Conservation (phyloP, 2,888 invertebrate species). For the Drosophila lutescens region DNA sequence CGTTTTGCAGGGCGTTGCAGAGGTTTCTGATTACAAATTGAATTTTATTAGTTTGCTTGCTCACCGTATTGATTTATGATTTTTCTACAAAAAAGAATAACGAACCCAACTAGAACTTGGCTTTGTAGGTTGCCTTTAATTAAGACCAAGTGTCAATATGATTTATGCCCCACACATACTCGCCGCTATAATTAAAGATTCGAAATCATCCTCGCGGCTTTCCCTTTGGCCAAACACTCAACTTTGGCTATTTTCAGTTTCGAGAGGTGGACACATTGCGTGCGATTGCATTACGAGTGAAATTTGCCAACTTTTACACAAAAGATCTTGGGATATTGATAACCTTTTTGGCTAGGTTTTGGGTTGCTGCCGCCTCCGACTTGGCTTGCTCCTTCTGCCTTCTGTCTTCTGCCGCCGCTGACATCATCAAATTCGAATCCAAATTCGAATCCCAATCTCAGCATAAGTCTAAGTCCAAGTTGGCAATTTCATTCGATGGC, state of each 20-base stretch:
- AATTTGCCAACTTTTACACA: slow-evolving; percentile 66
- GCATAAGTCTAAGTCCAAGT: slow-evolving; percentile 20
- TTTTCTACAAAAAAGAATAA: slow-evolving; percentile 44
- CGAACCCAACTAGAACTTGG: slow-evolving; percentile 25
- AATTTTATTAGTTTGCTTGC: slow-evolving; percentile 71
- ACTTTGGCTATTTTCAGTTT: neutral
- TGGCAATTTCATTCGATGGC: slow-evolving; percentile 59
- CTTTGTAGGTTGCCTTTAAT: slow-evolving; percentile 59
- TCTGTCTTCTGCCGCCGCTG: slow-evolving; percentile 38
- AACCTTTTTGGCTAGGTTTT: slow-evolving; percentile 74
- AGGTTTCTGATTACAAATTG: slow-evolving; percentile 74
- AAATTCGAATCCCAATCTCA: slow-evolving; percentile 11
- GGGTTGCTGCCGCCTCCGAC: slow-evolving; percentile 33
- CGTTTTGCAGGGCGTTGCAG: slow-evolving; percentile 44
- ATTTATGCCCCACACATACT: slow-evolving; percentile 60
- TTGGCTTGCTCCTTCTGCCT: slow-evolving; percentile 2
- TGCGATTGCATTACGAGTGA: slow-evolving; percentile 78
- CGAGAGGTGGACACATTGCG: slow-evolving; percentile 67
- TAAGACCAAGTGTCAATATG: slow-evolving; percentile 68
- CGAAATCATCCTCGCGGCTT: slow-evolving; percentile 55
- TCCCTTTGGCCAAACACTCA: slow-evolving; percentile 44
- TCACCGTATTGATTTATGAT: slow-evolving; percentile 74
- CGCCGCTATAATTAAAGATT: slow-evolving; percentile 51
- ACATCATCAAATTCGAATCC: slow-evolving; percentile 65
- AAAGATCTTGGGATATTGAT: slow-evolving; percentile 69